These are phyloP conservation scores for Antitype chi DNA, from an alignment of 2,888 invertebrate genomes.

Conservation along the genomic window DNA sequence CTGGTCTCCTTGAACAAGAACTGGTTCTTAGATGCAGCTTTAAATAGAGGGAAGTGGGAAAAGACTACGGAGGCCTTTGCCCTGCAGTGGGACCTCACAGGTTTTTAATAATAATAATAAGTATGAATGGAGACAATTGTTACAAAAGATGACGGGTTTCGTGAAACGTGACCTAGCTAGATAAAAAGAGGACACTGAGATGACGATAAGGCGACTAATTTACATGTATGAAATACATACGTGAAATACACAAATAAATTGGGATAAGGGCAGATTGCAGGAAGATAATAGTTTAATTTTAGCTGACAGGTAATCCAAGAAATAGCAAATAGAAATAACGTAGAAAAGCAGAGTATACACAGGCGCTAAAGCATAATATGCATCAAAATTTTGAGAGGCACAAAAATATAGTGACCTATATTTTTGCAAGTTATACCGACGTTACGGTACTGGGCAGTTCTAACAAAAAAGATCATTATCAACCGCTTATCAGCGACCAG, in stretches of 20 bases:
- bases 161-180: background rate
- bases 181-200: no score
- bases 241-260: background rate
- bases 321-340: no score
- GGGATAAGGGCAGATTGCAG: background rate
- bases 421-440: background rate
- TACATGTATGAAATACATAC: no score
- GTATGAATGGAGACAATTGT: no score
- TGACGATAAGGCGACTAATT: background rate
- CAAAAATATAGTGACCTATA: background rate
- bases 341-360: background rate
- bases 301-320: no score
- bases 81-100: no score
- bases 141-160: background rate
- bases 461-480: constrained; percentile 12
- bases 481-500: constrained; percentile 27
- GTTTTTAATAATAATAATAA: no score
- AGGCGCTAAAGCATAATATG: background rate
- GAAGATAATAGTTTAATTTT: background rate
- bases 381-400: background rate
- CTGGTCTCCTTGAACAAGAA: no score
- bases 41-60: no score
- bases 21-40: no score
- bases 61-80: no score
- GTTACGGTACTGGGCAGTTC: background rate